phyloP scores from a whole-genome alignment of 2,113 vertebrate genomes.

The Rhegmatorhina hoffmannsi region DNA sequence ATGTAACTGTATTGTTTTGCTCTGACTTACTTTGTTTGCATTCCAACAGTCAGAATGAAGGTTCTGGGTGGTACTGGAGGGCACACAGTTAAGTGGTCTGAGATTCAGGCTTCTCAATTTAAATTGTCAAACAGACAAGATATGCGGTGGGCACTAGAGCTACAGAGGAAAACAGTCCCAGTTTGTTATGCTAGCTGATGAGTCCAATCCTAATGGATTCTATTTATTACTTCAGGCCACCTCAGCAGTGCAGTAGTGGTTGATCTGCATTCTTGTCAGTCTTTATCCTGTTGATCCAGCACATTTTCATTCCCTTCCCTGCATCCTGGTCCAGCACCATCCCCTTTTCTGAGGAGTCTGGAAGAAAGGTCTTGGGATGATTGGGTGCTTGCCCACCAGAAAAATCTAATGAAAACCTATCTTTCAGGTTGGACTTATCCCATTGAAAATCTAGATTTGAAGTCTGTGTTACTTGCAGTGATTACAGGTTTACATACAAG shows the following conservation, averaged over 20 bases:
- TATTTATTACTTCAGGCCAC: neutral
- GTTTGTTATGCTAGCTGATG: neutral
- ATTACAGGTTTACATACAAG: neutral
- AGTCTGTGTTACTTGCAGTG: neutral
- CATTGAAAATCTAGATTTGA: neutral
- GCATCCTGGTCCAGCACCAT: neutral
- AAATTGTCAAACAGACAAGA: neutral
- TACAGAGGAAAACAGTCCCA: neutral
- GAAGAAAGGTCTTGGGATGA: neutral
- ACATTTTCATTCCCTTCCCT: neutral
- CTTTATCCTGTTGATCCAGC: neutral
- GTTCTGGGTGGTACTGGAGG: neutral
- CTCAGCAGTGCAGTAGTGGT: neutral
- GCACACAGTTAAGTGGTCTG: neutral
- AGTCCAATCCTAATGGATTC: neutral
- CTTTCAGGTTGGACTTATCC: neutral
- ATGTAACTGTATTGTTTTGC: neutral
- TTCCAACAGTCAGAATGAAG: neutral
- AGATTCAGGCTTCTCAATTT: neutral
- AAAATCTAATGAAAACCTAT: neutral
- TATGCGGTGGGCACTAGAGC: neutral
- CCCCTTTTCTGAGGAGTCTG: neutral
- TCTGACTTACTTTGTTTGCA: neutral
- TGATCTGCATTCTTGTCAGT: neutral
- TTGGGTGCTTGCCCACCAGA: neutral